Evolutionary conservation across 2,797 vertebrate genomes (phyloP), one percentile per base, ranked within the genome.

Genomic region (Moxostoma hubbsi): DNA sequence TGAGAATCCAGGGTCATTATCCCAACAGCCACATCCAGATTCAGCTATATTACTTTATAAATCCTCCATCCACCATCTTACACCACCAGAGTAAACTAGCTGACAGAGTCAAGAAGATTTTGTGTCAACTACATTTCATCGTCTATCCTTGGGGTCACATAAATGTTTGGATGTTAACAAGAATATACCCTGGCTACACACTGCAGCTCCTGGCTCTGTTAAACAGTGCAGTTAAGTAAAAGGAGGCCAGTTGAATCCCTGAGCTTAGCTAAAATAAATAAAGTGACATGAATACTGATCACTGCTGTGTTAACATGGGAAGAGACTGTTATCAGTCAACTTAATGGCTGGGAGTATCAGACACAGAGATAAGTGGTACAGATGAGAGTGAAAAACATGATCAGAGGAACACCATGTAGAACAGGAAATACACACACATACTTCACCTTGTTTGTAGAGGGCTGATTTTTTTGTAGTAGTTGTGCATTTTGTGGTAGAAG

Each of bases 401-500:
- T 63, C 53, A 15, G 7, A 77, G 46, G 79, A 85, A 80, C 76
- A 79, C 5, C 4, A 66, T 76, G 81, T 81, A 62, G 70, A 59
- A 63, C 69, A 77, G 79, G 73, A 83, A 85, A 81, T 53, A 18
- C 79, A 59, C 53, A 73, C 55, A 49, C 18, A 75, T 13, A 36
- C 50, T 93, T 94, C 87, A 99, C 98, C 89, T 95, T 76, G 97
- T 99, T 82, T 93, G 90, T 57, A 85, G 64, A 0, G 98, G 97
- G 75, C 85, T 92, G 90, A 99, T 97, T 83, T 88, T 90, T 62
- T 82, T 91, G 87, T 99, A 95, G 90, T 94, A 95, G 72, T 46
- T 90, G 86, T 99, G 97, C 94, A 98, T 92, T 58, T 90, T 95
- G 79, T 96, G 96, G 90, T 99, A 99, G 13, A 96, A 93, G 43